phyloP scores from a whole-genome alignment of 2,888 invertebrate genomes.

The Nasonia oneida region DNA sequence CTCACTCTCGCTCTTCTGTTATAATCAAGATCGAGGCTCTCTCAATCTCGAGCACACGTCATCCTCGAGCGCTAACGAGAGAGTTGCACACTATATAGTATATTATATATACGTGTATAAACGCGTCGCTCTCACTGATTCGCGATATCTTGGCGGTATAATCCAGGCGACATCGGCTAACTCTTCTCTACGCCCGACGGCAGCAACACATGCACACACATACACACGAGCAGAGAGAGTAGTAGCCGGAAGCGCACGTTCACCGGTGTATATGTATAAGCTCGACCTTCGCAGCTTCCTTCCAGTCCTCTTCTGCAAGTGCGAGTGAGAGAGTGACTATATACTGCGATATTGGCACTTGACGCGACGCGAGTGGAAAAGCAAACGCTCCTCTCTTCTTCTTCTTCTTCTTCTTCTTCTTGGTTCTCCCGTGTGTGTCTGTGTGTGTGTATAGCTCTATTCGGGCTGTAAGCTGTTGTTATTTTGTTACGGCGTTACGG shows the following conservation, averaged over 20 bases:
- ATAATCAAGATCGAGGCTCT: background rate
- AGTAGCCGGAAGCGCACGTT: conserved; percentile 47
- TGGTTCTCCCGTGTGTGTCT: no score
- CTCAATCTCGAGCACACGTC: background rate
- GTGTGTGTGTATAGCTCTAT: background rate
- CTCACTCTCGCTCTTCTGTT: background rate
- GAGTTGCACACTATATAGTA: background rate
- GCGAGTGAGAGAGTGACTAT: background rate
- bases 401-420: no score
- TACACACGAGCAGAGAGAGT: conserved; percentile 8
- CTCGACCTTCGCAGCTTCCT: conserved; percentile 53
- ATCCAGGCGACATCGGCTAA: background rate
- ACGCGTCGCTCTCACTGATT: background rate
- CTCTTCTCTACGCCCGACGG: background rate
- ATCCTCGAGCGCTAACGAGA: background rate
- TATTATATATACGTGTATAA: background rate
- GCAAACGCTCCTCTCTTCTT: background rate
- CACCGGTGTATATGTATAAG: background rate
- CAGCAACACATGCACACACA: background rate
- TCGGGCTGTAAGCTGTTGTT: background rate
- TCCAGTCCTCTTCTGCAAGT: conserved; percentile 32
- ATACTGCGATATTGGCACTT: background rate
- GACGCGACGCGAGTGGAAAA: background rate
- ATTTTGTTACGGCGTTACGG: background rate
- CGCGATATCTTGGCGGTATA: background rate